A percentile compares a stretch with the other conserved stretches of the same genome.
Evolutionary conservation across 2,888 invertebrate genomes (phyloP).

Genomic region (Ophion costatus): DNA sequence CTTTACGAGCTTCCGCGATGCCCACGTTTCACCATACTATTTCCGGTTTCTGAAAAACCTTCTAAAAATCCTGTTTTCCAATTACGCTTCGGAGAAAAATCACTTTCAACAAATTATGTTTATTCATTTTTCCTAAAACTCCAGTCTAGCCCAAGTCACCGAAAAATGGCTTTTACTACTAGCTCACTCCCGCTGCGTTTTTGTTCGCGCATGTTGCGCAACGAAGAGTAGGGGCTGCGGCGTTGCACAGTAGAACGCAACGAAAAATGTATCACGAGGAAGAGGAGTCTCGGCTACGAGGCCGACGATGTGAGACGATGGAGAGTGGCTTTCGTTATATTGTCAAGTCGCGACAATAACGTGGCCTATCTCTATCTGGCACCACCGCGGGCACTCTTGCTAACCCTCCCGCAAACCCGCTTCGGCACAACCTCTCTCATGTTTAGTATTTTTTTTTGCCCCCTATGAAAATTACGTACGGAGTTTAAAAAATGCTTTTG

Average conservation of each 20-base stretch:
- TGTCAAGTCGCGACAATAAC: slow-evolving; percentile 82
- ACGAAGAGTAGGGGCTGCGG: background rate
- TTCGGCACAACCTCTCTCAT: slow-evolving; percentile 33
- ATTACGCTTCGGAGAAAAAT: too few relatives aligned
- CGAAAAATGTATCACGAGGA: slow-evolving; percentile 64
- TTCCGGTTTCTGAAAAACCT: too few relatives aligned
- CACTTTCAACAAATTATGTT: background rate
- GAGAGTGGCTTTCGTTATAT: slow-evolving; percentile 75
- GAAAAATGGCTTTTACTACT: background rate
- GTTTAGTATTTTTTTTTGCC: slow-evolving; percentile 34
- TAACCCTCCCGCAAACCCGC: slow-evolving; percentile 73
- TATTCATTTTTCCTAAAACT: background rate
- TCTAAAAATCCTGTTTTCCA: too few relatives aligned
- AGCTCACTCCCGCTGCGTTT: background rate
- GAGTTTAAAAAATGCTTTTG: slow-evolving; percentile 33
- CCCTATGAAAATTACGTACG: slow-evolving; percentile 35
- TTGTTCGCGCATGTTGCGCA: background rate
- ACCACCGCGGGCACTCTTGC: slow-evolving; percentile 53
- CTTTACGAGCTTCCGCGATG: too few relatives aligned
- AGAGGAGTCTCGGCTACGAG: slow-evolving; percentile 55
- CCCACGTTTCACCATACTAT: too few relatives aligned
- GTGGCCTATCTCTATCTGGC: slow-evolving; percentile 82
- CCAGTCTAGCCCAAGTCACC: background rate
- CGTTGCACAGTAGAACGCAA: slow-evolving; percentile 2
- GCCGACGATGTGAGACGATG: slow-evolving; percentile 76